phyloP scores from a whole-genome alignment of 2,797 vertebrate species.

The Leucoraja ocellata region DNA sequence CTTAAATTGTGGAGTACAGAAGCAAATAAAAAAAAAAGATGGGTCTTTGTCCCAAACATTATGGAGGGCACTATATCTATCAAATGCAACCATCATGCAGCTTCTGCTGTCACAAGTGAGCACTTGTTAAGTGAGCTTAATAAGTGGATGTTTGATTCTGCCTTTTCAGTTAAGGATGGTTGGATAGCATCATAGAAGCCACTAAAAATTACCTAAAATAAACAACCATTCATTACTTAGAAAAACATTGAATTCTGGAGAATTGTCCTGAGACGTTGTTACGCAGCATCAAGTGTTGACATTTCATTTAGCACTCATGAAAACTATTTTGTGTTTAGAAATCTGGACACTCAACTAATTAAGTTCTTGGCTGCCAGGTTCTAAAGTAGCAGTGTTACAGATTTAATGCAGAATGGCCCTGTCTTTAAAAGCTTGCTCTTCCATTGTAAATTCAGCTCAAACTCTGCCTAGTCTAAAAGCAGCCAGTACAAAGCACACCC shows the following conservation, averaged over 20 bases:
- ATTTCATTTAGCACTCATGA: not conserved
- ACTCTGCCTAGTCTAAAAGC: not conserved
- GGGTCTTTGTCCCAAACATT: no score
- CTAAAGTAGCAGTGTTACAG: not conserved
- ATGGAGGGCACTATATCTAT: no score
- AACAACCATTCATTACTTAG: no score
- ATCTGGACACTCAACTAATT: not conserved
- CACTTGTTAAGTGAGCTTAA: no score
- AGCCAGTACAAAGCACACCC: not conserved
- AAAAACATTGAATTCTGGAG: not conserved
- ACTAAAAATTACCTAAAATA: not conserved
- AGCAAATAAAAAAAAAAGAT: no score
- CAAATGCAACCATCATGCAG: not conserved
- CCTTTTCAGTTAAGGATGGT: not conserved
- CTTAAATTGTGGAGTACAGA: no score
- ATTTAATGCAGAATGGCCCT: no score
- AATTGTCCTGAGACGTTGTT: not conserved
- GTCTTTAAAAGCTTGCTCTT: not conserved
- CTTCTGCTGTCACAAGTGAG: no score
- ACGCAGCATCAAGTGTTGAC: not conserved
- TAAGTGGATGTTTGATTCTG: not conserved
- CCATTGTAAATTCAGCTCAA: slow-evolving; percentile 18
- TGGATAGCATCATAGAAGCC: not conserved
- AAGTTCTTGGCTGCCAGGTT: not conserved
- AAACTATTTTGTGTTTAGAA: not conserved